Percentiles rank a stretch among this genome's conserved stretches.
These are phyloP conservation scores for Tethea ocularis DNA, from an alignment of 2,888 invertebrate species.

Conservation along the genomic window DNA sequence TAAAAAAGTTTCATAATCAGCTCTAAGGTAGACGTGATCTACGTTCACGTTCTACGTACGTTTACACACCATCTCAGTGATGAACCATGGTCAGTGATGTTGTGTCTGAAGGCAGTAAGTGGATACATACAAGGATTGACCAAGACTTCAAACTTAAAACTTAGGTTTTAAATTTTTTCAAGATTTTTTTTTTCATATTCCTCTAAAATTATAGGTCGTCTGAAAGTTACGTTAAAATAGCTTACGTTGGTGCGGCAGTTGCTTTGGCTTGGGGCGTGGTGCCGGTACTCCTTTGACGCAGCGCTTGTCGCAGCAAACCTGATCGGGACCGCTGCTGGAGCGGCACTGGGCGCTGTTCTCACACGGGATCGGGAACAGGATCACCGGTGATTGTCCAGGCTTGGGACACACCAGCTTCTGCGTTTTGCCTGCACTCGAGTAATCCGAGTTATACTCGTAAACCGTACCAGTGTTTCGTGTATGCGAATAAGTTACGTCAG, in stretches of 20 bases:
- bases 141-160: no score
- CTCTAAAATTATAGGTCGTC: no score
- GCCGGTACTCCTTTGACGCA: slow-evolving; percentile 85
- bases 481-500: slow-evolving; percentile 52
- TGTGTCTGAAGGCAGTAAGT: no score
- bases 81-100: no score
- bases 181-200: no score
- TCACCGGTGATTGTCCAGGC: slow-evolving; percentile 57
- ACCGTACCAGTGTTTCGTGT: slow-evolving; percentile 42
- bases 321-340: slow-evolving; percentile 67
- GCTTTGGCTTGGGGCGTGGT: slow-evolving; percentile 75
- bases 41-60: no score
- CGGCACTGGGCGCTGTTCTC: slow-evolving; percentile 77
- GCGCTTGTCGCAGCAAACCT: slow-evolving; percentile 79
- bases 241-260: slow-evolving; percentile 75
- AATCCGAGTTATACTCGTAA: slow-evolving; percentile 51
- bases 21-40: slow-evolving; percentile 11
- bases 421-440: slow-evolving; percentile 67
- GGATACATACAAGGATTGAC: slow-evolving; percentile 5
- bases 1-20: background rate
- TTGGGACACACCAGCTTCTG: slow-evolving; percentile 75
- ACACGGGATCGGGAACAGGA: slow-evolving; percentile 75
- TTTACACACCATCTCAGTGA: no score
- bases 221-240: background rate
- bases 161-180: no score